Evolutionary conservation across 64 coral and sea anemone species (phyloP), one percentile per base, ranked within the genome.

Genomic region (Acropora tenuis): DNA sequence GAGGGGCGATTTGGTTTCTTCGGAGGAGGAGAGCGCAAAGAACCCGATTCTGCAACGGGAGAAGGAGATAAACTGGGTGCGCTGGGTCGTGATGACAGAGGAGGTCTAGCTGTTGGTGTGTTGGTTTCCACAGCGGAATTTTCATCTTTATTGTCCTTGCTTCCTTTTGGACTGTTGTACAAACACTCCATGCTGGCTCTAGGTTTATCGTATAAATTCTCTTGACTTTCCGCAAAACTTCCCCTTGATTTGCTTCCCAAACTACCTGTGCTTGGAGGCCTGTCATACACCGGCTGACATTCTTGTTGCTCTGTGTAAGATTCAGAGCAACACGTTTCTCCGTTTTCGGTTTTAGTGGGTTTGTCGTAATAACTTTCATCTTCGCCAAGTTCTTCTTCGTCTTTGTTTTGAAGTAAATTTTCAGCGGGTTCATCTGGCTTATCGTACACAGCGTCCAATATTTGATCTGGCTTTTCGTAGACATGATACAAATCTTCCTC

Each of bases 91-190:
- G 82, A 17, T 16, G 30, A 8, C 2, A 85, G 16, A 18, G 48
- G 13, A 1, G 82, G 82, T 20, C 43, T 44, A 19, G 66, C 2
- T 18, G 20, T 52, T 13, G 60, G 16, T 63, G 10, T 63, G 60
- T 63, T 13, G 6, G 82, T 65, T 10, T 67, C 68, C 5, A 65
- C 8, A 48, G 63, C 15, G 17, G 65, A 58, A 50, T 85, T 85
- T 61, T 85, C 61, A 68, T 85, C 18, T 2, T 68, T 8, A 20
- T 85, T 49, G 17, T 85, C 46, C 7, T 71, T 44, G 65, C 44
- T 85, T 48, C 44, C 82, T 49, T 49, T 69, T 8, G 82, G 82
- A 71, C 61, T 71, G 82, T 85, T 65, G 45, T 85, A 85, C 82
- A 85, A 71, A 19, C 82, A 45, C 0, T 85, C 82, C 17, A 11